These are phyloP conservation scores for Microcebus lehilahytsara DNA, from an alignment of 2,113 vertebrate genomes.

Conservation along the genomic window DNA sequence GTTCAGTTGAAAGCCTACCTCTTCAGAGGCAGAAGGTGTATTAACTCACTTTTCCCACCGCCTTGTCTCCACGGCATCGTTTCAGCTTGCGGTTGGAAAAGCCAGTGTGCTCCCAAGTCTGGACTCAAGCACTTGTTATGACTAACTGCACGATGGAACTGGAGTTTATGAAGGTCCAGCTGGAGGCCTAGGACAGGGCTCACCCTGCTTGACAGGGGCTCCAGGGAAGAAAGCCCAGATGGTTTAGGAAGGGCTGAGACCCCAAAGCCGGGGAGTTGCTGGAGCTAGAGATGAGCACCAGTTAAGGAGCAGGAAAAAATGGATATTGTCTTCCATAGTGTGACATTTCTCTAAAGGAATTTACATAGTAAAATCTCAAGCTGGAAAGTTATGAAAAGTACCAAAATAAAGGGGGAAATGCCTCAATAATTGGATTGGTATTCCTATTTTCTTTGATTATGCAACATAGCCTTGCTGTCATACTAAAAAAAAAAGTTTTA, in stretches of 20 bases:
- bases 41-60: conserved; percentile 55
- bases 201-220: not conserved
- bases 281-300: not conserved
- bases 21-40: conserved; percentile 33
- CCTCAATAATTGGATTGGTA: not conserved
- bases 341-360: not conserved
- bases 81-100: conserved; percentile 61
- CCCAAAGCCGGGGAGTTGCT: not conserved
- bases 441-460: not conserved
- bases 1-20: conserved; percentile 8
- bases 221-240: not conserved
- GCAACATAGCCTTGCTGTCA: not conserved
- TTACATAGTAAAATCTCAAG: not conserved
- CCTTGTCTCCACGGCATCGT: conserved; percentile 34
- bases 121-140: conserved; percentile 55
- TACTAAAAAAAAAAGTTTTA: not conserved
- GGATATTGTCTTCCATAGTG: not conserved
- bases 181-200: not conserved
- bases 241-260: not conserved
- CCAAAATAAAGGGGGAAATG: not conserved
- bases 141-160: not conserved
- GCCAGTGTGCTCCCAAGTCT: conserved; percentile 47
- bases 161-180: not conserved
- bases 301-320: not conserved
- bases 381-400: not conserved